These are phyloP conservation scores for Pollenia griseotomentosa DNA, from an alignment of 2,888 invertebrate genomes.

Conservation along the genomic window DNA sequence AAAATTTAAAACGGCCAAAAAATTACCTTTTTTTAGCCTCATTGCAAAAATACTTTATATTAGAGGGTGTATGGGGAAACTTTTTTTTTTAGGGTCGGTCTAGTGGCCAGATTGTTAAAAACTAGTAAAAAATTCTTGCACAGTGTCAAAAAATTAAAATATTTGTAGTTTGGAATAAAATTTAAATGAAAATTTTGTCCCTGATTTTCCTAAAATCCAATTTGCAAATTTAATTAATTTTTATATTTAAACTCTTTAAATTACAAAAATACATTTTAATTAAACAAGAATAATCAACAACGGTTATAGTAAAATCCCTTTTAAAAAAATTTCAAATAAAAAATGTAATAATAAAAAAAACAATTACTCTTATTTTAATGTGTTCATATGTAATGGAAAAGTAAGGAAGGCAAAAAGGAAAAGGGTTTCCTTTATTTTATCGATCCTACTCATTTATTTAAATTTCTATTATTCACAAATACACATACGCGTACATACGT, in stretches of 20 bases:
- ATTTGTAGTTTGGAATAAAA: too few relatives aligned
- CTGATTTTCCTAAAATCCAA: too few relatives aligned
- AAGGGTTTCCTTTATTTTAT: constrained; percentile 40
- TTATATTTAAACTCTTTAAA: constrained; percentile 5
- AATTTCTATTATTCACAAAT: constrained; percentile 16
- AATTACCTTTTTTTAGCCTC: too few relatives aligned
- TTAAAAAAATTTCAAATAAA: constrained; percentile 1
- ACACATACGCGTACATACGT: neutral
- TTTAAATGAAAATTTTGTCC: too few relatives aligned
- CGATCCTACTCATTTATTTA: constrained; percentile 53
- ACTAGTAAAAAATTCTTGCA: too few relatives aligned
- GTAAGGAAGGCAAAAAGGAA: constrained; percentile 1
- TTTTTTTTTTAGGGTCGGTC: too few relatives aligned
- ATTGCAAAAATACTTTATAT: too few relatives aligned
- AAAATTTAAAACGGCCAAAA: too few relatives aligned
- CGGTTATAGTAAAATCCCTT: constrained; percentile 11
- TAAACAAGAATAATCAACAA: neutral
- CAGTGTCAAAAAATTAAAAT: too few relatives aligned
- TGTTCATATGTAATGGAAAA: neutral
- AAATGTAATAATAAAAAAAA: constrained; percentile 17
- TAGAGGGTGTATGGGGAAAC: too few relatives aligned
- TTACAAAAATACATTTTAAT: too few relatives aligned
- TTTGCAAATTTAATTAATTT: neutral
- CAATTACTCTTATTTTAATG: constrained; percentile 49
- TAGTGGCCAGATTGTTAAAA: too few relatives aligned